Percentiles rank a stretch among this genome's conserved stretches.
Conservation (phyloP, 2,797 vertebrate species). For the Molothrus aeneus region DNA sequence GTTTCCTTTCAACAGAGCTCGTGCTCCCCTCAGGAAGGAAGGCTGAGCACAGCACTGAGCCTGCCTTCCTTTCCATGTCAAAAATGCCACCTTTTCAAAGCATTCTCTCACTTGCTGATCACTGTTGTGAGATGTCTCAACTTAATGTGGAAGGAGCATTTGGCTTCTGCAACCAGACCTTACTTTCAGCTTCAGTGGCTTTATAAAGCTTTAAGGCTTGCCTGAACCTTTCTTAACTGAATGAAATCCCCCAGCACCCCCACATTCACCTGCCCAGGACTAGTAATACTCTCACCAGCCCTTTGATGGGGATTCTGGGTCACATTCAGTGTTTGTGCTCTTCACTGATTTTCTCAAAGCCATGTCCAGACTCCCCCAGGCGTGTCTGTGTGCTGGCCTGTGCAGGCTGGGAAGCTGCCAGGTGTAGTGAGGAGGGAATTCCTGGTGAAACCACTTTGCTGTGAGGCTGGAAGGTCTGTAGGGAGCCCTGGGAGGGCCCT, state of each 20-base stretch:
- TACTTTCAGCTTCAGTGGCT: neutral
- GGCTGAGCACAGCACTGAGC: neutral
- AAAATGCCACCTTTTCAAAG: neutral
- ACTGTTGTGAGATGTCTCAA: neutral
- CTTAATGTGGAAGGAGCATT: neutral
- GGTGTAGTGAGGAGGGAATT: neutral
- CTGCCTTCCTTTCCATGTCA: neutral
- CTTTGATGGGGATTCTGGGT: neutral
- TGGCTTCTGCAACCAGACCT: neutral
- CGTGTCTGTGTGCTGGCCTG: accelerated
- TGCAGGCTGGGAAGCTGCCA: neutral
- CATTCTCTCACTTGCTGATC: neutral
- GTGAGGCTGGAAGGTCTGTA: neutral
- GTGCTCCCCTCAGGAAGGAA: neutral
- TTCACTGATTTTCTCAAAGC: neutral
- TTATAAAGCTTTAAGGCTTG: neutral
- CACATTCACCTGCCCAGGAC: neutral
- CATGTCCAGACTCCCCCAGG: neutral
- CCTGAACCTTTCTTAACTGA: neutral
- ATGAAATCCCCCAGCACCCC: neutral
- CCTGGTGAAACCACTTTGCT: neutral
- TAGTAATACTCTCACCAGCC: neutral
- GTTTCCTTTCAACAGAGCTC: neutral
- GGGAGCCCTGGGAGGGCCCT: neutral
- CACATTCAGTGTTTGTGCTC: neutral